Evolutionary conservation across 2,113 vertebrate genomes (phyloP).

Genomic region (Gambusia holbrooki): DNA sequence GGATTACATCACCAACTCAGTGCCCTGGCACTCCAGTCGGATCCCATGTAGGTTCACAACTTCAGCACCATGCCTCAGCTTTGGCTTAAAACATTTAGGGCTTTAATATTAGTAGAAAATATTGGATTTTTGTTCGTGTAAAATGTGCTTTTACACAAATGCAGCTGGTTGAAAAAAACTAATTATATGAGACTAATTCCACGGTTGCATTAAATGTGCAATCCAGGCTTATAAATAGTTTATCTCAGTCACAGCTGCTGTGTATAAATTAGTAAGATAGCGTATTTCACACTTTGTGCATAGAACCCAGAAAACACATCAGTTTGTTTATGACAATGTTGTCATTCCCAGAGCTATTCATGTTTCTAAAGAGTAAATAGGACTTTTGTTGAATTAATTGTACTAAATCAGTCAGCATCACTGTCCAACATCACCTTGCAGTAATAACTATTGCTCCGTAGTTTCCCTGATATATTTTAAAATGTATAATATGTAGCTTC

Average conservation of each 20-base stretch:
- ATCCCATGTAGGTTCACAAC: conserved; percentile 86
- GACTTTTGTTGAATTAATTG: neutral
- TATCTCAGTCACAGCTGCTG: neutral
- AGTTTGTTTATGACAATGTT: neutral
- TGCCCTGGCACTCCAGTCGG: conserved; percentile 93
- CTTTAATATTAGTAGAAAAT: neutral
- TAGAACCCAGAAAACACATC: neutral
- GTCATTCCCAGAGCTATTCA: too few species aligned
- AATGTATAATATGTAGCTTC: neutral
- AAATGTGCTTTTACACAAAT: neutral
- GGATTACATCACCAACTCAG: conserved; percentile 91
- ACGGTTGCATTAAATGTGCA: neutral
- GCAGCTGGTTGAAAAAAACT: neutral
- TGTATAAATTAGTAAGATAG: neutral
- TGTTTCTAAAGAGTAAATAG: neutral
- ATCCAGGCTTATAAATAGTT: neutral
- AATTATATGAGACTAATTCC: neutral
- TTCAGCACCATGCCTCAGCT: neutral
- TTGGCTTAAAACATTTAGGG: neutral
- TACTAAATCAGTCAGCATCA: neutral
- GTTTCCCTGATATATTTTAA: neutral
- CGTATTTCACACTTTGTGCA: neutral
- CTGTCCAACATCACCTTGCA: neutral
- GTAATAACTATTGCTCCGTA: neutral
- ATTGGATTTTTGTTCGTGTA: neutral